phyloP scores from a whole-genome alignment of 1,140 invertebrate genomes.

The Agrypnia vestita region DNA sequence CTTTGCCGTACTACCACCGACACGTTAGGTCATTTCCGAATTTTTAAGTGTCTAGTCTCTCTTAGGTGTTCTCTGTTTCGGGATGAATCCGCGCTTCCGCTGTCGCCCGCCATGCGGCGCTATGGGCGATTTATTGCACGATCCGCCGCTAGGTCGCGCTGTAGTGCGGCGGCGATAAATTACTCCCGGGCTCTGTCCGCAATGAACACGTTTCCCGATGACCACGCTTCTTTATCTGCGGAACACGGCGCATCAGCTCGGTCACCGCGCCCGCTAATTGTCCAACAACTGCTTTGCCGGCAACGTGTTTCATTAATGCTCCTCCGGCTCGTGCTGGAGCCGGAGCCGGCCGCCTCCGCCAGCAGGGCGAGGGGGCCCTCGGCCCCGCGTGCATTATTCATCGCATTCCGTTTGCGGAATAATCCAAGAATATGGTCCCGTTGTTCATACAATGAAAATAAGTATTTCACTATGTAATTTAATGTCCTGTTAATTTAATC shows the following conservation, averaged over 20 bases:
- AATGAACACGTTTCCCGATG: constrained; percentile 30
- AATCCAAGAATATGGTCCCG: too few relatives aligned
- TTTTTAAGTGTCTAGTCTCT: too few relatives aligned
- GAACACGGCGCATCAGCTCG: constrained; percentile 1
- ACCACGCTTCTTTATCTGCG: constrained; percentile 23
- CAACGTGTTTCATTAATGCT: constrained; percentile 36
- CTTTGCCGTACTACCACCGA: too few relatives aligned
- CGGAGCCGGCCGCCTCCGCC: background rate
- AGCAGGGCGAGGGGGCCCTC: background rate
- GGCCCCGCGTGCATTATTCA: constrained; percentile 29
- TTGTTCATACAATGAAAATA: too few relatives aligned
- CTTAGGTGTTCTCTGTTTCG: background rate
- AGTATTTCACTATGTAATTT: too few relatives aligned
- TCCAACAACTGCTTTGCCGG: constrained; percentile 23
- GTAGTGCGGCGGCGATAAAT: background rate
- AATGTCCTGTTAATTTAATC: too few relatives aligned
- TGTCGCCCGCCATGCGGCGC: constrained; percentile 14
- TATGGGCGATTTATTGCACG: constrained; percentile 17
- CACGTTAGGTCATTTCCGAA: too few relatives aligned
- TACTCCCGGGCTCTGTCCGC: background rate
- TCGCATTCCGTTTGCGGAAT: constrained; percentile 19
- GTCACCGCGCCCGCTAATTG: constrained; percentile 40
- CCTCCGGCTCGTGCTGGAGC: background rate
- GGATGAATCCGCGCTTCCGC: constrained; percentile 23
- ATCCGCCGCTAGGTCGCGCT: background rate